Evolutionary conservation across 2,888 invertebrate genomes (phyloP), one percentile per base, ranked within the genome.

Genomic region (Dorcus parallelipipedus): DNA sequence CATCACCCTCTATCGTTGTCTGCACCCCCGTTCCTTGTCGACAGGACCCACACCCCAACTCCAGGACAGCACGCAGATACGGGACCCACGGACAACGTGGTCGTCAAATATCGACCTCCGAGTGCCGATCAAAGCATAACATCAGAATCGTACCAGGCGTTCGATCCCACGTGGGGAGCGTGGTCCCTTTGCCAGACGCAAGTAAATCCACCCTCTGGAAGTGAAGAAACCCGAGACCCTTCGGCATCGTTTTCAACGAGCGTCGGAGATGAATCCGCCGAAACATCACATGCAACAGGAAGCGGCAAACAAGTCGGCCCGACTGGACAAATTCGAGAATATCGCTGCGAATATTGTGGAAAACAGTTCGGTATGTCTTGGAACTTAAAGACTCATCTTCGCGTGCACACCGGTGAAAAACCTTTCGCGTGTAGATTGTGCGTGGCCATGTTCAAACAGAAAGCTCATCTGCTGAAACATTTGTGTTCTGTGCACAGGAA

Each of bases 281-380:
- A 78, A 79, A 63, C 83, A 80, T 71, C 83, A 78, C 70, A 73
- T 56, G 71, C 75, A 40, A 69, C 76, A 39, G 71, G 75, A 52
- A 72, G 73, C 65, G 71, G 83, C 80, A 68, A 82, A 79, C 74
- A 83, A 81, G 75, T 81, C 81, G 74, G 83, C 81, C 66, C 66
- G 10, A 62, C 71, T 38, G 73, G 73, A 39, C 88, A 90, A 51
- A 90, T 91, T 47, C 84, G 93, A 57, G 93, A 93, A 76, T 93
- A 93, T 76, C 87, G 92, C 59, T 93, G 93, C 75, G 91, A 90
- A 74, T 93, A 93, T 76, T 93, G 93, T 76, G 92, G 92, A 56
- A 93, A 93, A 79, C 93, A 93, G 78, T 93, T 93, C 71, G 93
- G 93, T 60, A 93, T 93, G 93, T 92, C 92, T 59, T 93, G 93